Base-by-base conservation (phyloP, 2,113 vertebrate genomes). In the Semnornis frantzii region DNA sequence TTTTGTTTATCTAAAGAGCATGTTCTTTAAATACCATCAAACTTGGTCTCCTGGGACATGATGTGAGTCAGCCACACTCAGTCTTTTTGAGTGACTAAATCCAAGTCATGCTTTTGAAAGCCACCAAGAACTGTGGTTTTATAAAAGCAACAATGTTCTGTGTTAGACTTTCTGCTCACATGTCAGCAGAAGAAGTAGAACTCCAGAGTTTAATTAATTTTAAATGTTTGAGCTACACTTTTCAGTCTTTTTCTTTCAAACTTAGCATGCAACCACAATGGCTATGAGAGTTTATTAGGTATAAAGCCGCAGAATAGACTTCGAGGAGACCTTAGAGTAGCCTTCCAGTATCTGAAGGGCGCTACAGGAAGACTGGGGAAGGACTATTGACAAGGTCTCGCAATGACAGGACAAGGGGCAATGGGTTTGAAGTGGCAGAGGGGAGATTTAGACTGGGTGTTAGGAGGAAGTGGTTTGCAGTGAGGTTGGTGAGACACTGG, bases 41-140 rank as follows among this genome's bases (percentile, higher is more conserved):
- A 75, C 28, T 54, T 50, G 69, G 52, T 83, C 48, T 78, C 48
- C 83, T 39, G 52, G 71, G 48, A 50, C 23, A 60, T 50, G 57
- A 59, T 71, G 37, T 37, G 48, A 94, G 42, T 16, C 59, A 78
- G 44, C 58, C 55, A 59, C 62, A 76, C 33, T 50, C 9, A 93
- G 44, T 37, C 57, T 93, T 95, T 91, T 82, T 94, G 78, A 82
- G n/a, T 58, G 42, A 77, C 52, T 87, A 75, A 78, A 70, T 94
- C 95, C 82, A 95, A 91, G 60, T 92, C 87, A 90, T 17, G 54
- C 20, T 91, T 87, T 83, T 82, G 42, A 60, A 89, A 97, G n/a
- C 83, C 80, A 80, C 31, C 55, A 44, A 74, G 60, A 93, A 65
- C 14, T 4, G 7, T 16, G 20, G 66, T 52, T 94, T 80, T 91